Evolutionary conservation across 2,113 vertebrate genomes (phyloP), one percentile per base, ranked within the genome.

Genomic region (Malurus alboscapulatus): DNA sequence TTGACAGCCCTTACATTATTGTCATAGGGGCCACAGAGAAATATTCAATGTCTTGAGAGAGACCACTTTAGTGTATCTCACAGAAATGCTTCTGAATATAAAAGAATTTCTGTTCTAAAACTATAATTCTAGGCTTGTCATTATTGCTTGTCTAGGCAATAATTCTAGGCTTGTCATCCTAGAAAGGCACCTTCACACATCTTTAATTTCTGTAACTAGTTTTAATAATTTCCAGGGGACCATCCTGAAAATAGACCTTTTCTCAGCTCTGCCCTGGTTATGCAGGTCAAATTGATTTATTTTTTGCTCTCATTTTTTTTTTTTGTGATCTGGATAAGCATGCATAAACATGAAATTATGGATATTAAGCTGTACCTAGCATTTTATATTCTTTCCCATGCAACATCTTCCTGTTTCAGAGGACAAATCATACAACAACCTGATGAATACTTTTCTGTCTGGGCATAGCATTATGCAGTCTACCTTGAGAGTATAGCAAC

Each of bases 181-280:
- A 63, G 91, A 93, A 97, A 95, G 94, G 62, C 94, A 97, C 92
- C 94, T 96, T 97, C 94, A 97, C 95, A 94, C 72, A 88, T 96
- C 91, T 95, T 95, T 96, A 96, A 95, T 96, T 97, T 96, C 83
- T 93, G 45, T 96, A 95, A 91, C 93, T 90, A 92, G 78, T 96
- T 96, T 88, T 95, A 95, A 93, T 96, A 91, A 96, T 96, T 97
- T 97, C 90, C 79, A 48, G 78, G 94, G 76, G 90, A 95, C 93
- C 55, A 90, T 90, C 72, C 63, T 92, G 87, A 89, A 95, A 96
- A 91, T 73, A 93, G 78, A 87, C 42, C 65, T 95, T 96, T 96
- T 88, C 69, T 90, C 71, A 78, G 76, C 82, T 95, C 87, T 93
- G 87, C 80, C 80, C 75, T 88, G 90, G 78, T 77, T 93, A 76